Evolutionary conservation across 2,797 vertebrate species (phyloP).

Genomic region (Champsocephalus esox): DNA sequence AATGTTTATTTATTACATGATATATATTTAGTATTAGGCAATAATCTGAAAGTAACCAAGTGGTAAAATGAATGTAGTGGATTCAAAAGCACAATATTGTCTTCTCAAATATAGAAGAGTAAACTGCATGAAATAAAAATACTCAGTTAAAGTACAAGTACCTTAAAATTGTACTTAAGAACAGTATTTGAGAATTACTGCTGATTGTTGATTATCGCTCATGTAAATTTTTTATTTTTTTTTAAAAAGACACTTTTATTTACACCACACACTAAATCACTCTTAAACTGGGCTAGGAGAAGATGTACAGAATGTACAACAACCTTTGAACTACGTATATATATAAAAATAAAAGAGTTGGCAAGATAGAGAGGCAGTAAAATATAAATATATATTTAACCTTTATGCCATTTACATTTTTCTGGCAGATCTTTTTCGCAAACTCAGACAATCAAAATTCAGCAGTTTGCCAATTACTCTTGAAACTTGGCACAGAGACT

Average conservation of each 20-base stretch:
- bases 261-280: conserved; percentile 35
- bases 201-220: conserved; percentile 2
- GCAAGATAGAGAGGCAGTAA: conserved; percentile 9
- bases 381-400: conserved; percentile 17
- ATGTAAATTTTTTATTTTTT: no score
- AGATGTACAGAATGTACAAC: background rate
- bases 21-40: no score
- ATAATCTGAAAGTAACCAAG: no score
- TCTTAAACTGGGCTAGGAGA: conserved; percentile 9
- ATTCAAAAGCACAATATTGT: no score
- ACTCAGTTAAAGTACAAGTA: no score
- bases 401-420: conserved; percentile 35
- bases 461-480: conserved; percentile 27
- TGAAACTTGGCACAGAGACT: conserved; percentile 36
- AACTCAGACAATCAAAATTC: conserved; percentile 41
- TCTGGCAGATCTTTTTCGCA: conserved; percentile 35
- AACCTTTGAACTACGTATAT: conserved; percentile 5
- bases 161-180: no score
- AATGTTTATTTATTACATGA: no score
- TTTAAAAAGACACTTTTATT: conserved; percentile 34
- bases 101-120: no score
- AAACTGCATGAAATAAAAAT: no score
- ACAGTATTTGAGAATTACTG: no score
- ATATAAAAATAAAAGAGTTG: background rate
- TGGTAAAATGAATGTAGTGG: no score